Percentiles rank a stretch among this genome's conserved stretches.
phyloP scores from a whole-genome alignment of 2,888 invertebrate species.

The Troides helena region DNA sequence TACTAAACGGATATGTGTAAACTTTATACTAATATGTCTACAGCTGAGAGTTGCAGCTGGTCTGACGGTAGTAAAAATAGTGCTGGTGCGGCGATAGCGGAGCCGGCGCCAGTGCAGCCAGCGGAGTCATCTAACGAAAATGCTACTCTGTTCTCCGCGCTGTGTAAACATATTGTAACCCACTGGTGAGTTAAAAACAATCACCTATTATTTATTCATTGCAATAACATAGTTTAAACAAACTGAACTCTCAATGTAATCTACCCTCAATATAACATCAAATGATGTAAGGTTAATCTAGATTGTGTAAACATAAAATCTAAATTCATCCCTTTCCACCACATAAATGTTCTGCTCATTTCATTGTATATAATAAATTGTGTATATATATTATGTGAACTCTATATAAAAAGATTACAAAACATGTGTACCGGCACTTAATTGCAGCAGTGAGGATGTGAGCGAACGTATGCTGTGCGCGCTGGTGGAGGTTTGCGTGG shows the following conservation, averaged over 20 bases:
- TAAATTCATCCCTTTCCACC: too few relatives aligned
- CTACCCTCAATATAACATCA: too few relatives aligned
- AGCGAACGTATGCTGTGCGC: conserved; percentile 66
- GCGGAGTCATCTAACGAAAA: conserved; percentile 61
- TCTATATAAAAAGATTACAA: too few relatives aligned
- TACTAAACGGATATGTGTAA: too few relatives aligned
- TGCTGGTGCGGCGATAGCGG: conserved; percentile 38
- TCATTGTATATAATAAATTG: too few relatives aligned
- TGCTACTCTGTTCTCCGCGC: conserved; percentile 59
- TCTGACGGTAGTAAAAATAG: conserved; percentile 67
- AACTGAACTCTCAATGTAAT: too few relatives aligned
- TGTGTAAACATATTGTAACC: conserved; percentile 69
- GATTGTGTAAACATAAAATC: too few relatives aligned
- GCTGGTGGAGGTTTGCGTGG: conserved; percentile 66
- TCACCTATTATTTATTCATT: too few relatives aligned
- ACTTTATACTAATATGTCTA: background rate
- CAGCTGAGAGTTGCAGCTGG: conserved; percentile 65
- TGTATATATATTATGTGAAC: too few relatives aligned
- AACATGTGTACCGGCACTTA: background rate
- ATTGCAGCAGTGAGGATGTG: conserved; percentile 53
- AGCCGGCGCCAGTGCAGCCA: conserved; percentile 39
- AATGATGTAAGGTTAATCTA: too few relatives aligned
- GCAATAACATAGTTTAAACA: too few relatives aligned
- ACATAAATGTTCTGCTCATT: too few relatives aligned
- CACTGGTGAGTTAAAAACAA: conserved; percentile 48